These are phyloP conservation scores for Poecilus cupreus DNA, from an alignment of 2,888 invertebrate species.

Conservation along the genomic window DNA sequence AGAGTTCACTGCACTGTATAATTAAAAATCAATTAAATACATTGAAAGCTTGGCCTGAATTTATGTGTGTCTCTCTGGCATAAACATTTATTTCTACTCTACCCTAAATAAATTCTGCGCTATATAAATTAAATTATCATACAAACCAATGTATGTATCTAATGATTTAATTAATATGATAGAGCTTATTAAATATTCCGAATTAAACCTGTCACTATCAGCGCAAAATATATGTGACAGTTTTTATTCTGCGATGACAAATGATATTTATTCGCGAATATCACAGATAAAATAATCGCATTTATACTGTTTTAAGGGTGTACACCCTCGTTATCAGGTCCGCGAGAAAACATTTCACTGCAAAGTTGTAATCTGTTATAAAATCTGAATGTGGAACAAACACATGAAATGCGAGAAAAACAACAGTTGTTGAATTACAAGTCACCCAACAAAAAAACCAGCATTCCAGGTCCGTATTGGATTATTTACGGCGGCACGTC, in stretches of 20 bases:
- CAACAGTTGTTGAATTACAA: slow-evolving; percentile 44
- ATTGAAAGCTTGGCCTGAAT: too few relatives aligned
- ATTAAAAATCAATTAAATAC: too few relatives aligned
- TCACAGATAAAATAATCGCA: too few relatives aligned
- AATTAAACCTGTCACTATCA: not conserved
- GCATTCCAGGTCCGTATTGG: slow-evolving; percentile 26
- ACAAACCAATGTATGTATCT: not conserved
- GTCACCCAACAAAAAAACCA: slow-evolving; percentile 7
- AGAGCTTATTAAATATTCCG: not conserved
- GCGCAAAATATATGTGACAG: not conserved
- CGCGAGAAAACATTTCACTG: slow-evolving; percentile 18
- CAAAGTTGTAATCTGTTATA: slow-evolving; percentile 14
- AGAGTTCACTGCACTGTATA: too few relatives aligned
- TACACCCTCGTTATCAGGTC: not conserved
- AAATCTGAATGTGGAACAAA: slow-evolving; percentile 14
- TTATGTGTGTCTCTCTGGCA: not conserved
- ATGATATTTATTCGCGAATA: too few relatives aligned
- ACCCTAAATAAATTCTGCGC: not conserved
- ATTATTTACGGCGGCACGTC: slow-evolving; percentile 23
- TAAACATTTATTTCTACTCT: not conserved
- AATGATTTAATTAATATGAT: not conserved
- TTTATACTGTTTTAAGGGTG: not conserved
- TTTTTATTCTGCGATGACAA: not conserved
- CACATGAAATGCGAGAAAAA: slow-evolving; percentile 6
- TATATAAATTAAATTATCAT: not conserved